Percentiles rank a stretch among this genome's conserved stretches.
phyloP scores from a whole-genome alignment of 2,888 invertebrate genomes.

The Brachylomia viminalis region DNA sequence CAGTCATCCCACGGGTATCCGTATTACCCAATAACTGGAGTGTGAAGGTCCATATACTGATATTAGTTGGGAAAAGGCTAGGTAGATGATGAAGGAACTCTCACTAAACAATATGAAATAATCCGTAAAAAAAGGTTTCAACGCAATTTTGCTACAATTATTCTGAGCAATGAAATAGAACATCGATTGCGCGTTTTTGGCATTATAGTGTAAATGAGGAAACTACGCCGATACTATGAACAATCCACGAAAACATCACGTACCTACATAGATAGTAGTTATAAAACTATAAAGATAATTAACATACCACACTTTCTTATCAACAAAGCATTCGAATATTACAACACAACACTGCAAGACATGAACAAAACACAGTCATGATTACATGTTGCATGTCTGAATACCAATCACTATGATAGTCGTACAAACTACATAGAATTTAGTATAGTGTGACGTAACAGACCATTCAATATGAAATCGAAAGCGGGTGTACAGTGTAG shows the following conservation, averaged over 20 bases:
- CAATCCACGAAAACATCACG: conserved; percentile 11
- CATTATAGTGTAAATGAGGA: conserved; percentile 29
- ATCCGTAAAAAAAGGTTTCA: conserved; percentile 10
- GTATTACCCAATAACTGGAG: too few species aligned
- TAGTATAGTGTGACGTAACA: conserved; percentile 31
- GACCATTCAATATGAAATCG: conserved; percentile 34
- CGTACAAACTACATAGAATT: conserved; percentile 26
- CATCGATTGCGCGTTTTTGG: conserved; percentile 16
- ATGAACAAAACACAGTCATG: conserved; percentile 47
- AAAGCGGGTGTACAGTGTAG: conserved; percentile 37
- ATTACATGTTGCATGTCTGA: conserved; percentile 43
- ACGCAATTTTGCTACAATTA: conserved; percentile 34
- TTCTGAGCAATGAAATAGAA: conserved; percentile 29
- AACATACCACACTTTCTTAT: conserved; percentile 49
- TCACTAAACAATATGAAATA: background rate
- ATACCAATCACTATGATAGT: conserved; percentile 44
- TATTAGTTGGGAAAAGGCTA: too few species aligned
- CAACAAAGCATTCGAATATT: conserved; percentile 51
- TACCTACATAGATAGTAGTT: background rate
- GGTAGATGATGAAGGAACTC: too few species aligned
- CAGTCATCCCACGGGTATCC: too few species aligned
- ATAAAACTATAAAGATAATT: conserved; percentile 22
- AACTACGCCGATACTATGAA: conserved; percentile 10
- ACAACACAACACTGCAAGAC: conserved; percentile 35
- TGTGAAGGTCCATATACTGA: too few species aligned